A percentile compares a stretch with the other conserved stretches of the same genome.
Conservation (phyloP, 2,113 vertebrate species). For the Cygnus atratus region DNA sequence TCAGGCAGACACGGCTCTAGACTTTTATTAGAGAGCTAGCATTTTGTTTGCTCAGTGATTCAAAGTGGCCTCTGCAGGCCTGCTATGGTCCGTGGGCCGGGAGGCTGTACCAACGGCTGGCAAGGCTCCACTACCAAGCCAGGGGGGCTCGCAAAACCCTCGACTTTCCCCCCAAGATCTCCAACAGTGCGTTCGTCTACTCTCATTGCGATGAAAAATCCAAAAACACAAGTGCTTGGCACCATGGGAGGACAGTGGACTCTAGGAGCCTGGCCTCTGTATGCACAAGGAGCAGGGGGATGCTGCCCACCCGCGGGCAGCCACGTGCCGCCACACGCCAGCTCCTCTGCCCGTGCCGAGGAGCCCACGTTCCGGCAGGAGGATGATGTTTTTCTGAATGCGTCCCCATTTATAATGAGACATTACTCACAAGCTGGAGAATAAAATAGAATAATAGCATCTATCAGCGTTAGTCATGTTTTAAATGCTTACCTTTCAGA, state of each 20-base stretch:
- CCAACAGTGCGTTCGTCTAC: not conserved
- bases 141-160: not conserved
- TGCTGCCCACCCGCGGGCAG: not conserved
- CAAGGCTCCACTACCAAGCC: no score
- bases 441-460: constrained; percentile 65
- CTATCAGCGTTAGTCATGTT: constrained; percentile 51
- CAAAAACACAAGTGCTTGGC: not conserved
- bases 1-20: not conserved
- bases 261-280: not conserved
- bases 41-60: not conserved
- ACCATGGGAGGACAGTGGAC: not conserved
- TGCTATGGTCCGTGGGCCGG: rapidly evolving
- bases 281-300: not conserved
- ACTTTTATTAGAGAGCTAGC: not conserved
- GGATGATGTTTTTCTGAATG: constrained; percentile 66
- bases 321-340: not conserved
- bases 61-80: not conserved
- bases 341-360: not conserved
- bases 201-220: not conserved
- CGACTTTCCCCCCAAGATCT: not conserved
- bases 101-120: not conserved
- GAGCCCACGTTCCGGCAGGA: constrained; percentile 43
- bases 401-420: constrained; percentile 37
- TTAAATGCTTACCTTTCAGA: constrained; percentile 60
- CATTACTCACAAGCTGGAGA: constrained; percentile 54